Conservation (phyloP, 1,140 invertebrate species). For the Lepidostoma basale region DNA sequence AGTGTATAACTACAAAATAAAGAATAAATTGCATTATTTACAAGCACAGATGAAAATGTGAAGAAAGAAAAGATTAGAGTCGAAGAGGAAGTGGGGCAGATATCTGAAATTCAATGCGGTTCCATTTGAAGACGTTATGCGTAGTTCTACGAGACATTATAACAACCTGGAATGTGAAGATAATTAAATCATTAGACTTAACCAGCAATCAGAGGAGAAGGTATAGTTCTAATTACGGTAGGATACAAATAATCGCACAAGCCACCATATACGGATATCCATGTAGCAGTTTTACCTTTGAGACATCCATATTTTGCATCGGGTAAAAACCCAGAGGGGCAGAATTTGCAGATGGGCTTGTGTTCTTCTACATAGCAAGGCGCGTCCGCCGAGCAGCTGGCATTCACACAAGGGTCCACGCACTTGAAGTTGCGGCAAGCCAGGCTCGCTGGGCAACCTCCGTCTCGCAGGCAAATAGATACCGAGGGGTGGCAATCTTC, state of each 20-base stretch:
- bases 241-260: slow-evolving; percentile 46
- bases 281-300: slow-evolving; percentile 77
- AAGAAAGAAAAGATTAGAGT: slow-evolving; percentile 45
- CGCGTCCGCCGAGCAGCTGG: slow-evolving; percentile 77
- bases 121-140: slow-evolving; percentile 59
- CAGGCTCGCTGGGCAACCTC: slow-evolving; percentile 81
- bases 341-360: slow-evolving; percentile 92
- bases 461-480: slow-evolving; percentile 87
- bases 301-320: slow-evolving; percentile 90
- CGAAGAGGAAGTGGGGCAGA: slow-evolving; percentile 46
- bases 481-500: slow-evolving; percentile 84
- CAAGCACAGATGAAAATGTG: slow-evolving; percentile 41
- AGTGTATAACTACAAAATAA: slow-evolving; percentile 42
- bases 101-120: slow-evolving; percentile 51
- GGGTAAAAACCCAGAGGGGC: slow-evolving; percentile 86
- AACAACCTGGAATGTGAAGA: slow-evolving; percentile 63
- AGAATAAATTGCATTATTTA: slow-evolving; percentile 37
- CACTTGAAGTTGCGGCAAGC: slow-evolving; percentile 89
- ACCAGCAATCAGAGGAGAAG: slow-evolving; percentile 44
- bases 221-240: slow-evolving; percentile 45
- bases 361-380: slow-evolving; percentile 92
- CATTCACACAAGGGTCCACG: slow-evolving; percentile 84
- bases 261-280: slow-evolving; percentile 45
- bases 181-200: slow-evolving; percentile 59
- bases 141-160: slow-evolving; percentile 47